Evolutionary conservation across 2,797 vertebrate species (phyloP).

Genomic region (Balearica regulorum): DNA sequence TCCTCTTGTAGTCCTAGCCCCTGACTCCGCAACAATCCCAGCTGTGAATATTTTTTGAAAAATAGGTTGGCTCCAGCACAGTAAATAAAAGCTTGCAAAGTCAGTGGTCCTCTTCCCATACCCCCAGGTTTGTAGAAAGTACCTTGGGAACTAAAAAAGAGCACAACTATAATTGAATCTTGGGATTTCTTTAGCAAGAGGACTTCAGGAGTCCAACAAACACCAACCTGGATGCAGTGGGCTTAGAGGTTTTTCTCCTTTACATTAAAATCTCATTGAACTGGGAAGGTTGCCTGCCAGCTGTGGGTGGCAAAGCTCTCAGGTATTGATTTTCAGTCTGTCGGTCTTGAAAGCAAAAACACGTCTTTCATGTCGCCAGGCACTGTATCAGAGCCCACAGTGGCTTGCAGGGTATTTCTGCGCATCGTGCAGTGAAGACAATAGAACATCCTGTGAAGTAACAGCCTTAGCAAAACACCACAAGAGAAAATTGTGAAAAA

Average conservation of each 20-base stretch:
- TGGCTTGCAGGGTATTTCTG: slow-evolving; percentile 34
- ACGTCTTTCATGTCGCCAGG: background rate
- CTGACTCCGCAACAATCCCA: background rate
- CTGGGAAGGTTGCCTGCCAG: background rate
- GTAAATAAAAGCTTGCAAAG: background rate
- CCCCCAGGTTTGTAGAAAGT: background rate
- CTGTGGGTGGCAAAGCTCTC: background rate
- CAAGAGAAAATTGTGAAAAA: slow-evolving; percentile 52
- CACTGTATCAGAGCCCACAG: background rate
- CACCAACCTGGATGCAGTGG: background rate
- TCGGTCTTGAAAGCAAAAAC: background rate
- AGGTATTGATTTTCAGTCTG: background rate
- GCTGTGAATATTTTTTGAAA: background rate
- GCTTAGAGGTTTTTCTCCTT: background rate
- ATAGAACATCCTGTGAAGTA: slow-evolving; percentile 61
- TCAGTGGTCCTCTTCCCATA: background rate
- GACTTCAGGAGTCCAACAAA: background rate
- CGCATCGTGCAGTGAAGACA: slow-evolving; percentile 12
- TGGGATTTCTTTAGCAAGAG: background rate
- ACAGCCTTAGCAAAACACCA: slow-evolving; percentile 48
- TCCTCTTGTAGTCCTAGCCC: background rate
- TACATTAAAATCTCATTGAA: background rate
- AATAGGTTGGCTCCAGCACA: background rate
- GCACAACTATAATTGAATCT: background rate
- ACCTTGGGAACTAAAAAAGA: background rate